Evolutionary conservation across 1,140 invertebrate genomes (phyloP).

Genomic region (Chymomyza costata): DNA sequence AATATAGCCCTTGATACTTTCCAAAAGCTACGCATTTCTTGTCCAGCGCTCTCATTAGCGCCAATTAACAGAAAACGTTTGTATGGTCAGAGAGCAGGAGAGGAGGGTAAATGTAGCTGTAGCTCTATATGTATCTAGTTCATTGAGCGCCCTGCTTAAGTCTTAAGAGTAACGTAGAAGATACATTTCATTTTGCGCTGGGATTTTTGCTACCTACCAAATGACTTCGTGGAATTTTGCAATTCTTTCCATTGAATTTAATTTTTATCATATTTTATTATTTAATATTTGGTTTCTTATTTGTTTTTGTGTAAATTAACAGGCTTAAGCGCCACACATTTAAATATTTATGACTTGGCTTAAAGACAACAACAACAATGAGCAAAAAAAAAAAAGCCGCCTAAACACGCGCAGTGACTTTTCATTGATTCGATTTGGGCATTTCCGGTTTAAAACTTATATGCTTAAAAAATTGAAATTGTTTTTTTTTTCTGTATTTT

Average conservation of each 20-base stretch:
- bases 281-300: constrained; percentile 12
- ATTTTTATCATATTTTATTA: constrained; percentile 4
- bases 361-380: constrained; percentile 13
- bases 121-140: too few species aligned
- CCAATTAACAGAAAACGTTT: too few species aligned
- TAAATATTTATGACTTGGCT: constrained; percentile 53
- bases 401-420: constrained; percentile 21
- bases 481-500: too few species aligned
- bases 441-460: constrained; percentile 55
- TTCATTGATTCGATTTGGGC: constrained; percentile 45
- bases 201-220: too few species aligned
- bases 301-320: constrained; percentile 46
- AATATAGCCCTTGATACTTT: too few species aligned
- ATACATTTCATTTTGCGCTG: too few species aligned
- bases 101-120: too few species aligned
- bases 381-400: constrained; percentile 7
- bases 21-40: too few species aligned
- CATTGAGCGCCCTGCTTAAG: too few species aligned
- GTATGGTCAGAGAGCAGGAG: too few species aligned
- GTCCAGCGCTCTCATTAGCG: too few species aligned
- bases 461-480: neutral
- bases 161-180: too few species aligned
- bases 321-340: constrained; percentile 68
- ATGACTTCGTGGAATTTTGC: constrained; percentile 47
- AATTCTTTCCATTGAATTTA: constrained; percentile 47